phyloP scores from a whole-genome alignment of 2,113 vertebrate genomes.

The Vidua macroura region DNA sequence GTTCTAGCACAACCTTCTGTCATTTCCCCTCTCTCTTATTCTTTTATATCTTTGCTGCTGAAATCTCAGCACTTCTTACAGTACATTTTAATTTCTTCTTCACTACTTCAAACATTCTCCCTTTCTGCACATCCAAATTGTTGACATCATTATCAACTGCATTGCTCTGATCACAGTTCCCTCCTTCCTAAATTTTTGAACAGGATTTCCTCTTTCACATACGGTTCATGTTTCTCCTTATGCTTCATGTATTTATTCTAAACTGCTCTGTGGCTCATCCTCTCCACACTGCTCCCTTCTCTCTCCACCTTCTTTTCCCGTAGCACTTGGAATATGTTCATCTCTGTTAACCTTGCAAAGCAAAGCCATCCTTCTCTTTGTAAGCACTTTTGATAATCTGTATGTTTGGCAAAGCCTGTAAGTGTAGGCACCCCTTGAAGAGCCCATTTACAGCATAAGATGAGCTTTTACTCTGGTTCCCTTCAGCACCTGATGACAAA shows the following conservation, averaged over 20 bases:
- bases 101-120: not conserved
- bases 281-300: not conserved
- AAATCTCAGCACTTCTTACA: not conserved
- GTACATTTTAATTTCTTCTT: not conserved
- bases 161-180: not conserved
- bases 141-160: not conserved
- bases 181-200: slow-evolving; percentile 12
- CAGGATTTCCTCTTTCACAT: not conserved
- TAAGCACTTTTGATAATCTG: not conserved
- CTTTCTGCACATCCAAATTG: not conserved
- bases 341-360: not conserved
- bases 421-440: not conserved
- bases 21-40: not conserved
- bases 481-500: not conserved
- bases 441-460: not conserved
- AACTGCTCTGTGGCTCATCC: not conserved
- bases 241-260: not conserved
- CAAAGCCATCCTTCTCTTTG: not conserved
- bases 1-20: not conserved
- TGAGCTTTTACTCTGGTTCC: not conserved
- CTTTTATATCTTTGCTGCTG: not conserved
- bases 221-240: not conserved
- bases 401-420: not conserved
- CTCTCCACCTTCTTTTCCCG: not conserved
- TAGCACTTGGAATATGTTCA: not conserved